Base-by-base conservation (phyloP, 2,113 vertebrate genomes). In the Leptobrachium leishanense region DNA sequence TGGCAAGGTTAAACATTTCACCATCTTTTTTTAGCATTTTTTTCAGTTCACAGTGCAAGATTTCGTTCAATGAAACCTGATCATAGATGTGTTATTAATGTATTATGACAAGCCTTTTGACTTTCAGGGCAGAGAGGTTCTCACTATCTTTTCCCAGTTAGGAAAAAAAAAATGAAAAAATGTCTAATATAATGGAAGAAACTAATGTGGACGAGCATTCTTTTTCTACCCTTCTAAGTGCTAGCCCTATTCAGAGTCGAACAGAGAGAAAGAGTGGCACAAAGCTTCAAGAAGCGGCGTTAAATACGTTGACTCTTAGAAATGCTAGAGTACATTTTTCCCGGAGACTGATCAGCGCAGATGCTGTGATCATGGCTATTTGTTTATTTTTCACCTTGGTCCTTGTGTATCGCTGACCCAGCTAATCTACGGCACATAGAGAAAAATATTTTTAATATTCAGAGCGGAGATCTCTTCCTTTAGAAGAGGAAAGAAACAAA, bases 371-470 rank as follows among this genome's bases (percentile, higher is more conserved):
- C 71, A 39, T 59, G 82, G 82, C 39, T 84, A 73, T 88, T 88
- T 92, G 88, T 92, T 91, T 91, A 55, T 88, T 90, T 89, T 90
- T 89, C 90, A 89, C 90, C 89, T 91, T 82, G 84, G 74, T 86
- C 85, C 86, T 77, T 83, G 83, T 75, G 67, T 86, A 86, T 81
- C 88, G 90, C 90, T 91, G 91, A 89, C 88, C 88, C 41, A 68
- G 89, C 89, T 87, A 6, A 83, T 89, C 85, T 82, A 81, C 84
- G 0, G 68, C 41, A n/a, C 13, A 39, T 53, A 0, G 0, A 8
- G 39, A 12, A 55, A 71, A 55, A 13, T 12, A 6, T 15, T 41
- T 85, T 81, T 85, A 74, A 43, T 2, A 85, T 84, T 83, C 50
- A 0, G 78, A 70, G 84, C 68, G 0, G 81, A 42, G 46, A 72